A percentile compares a stretch with the other conserved stretches of the same genome.
Conservation (phyloP, 2,888 invertebrate genomes). For the Theretra japonica region DNA sequence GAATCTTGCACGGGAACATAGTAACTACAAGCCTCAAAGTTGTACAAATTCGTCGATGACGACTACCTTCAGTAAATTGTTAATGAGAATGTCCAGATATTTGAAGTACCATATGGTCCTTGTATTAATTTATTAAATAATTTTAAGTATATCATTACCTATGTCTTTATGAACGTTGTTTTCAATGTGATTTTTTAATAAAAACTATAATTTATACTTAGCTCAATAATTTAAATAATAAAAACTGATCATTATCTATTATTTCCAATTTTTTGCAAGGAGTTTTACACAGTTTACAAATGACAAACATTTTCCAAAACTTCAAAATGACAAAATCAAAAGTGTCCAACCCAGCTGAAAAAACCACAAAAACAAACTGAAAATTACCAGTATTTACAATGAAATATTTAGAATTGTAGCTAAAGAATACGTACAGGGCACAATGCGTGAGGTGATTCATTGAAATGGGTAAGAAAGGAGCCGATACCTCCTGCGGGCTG, state of each 20-base stretch:
- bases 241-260: neutral
- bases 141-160: no score
- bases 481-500: slow-evolving; percentile 44
- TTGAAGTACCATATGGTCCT: no score
- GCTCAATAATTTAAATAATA: no score
- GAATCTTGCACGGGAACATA: no score
- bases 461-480: slow-evolving; percentile 47
- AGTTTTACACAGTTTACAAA: slow-evolving; percentile 1
- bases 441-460: slow-evolving; percentile 40
- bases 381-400: slow-evolving; percentile 6
- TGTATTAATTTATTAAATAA: no score
- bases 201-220: no score
- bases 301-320: slow-evolving; percentile 15
- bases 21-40: no score
- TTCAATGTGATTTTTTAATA: no score
- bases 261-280: neutral
- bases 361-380: slow-evolving; percentile 28
- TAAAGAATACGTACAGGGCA: slow-evolving; percentile 35
- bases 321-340: slow-evolving; percentile 38
- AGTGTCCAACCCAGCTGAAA: slow-evolving; percentile 27
- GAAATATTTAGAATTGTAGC: slow-evolving; percentile 12
- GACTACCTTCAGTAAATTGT: no score
- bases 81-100: no score
- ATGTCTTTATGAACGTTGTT: no score
- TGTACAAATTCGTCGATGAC: no score